These are phyloP conservation scores for Carollia perspicillata DNA, from an alignment of 2,113 vertebrate genomes.

Conservation along the genomic window DNA sequence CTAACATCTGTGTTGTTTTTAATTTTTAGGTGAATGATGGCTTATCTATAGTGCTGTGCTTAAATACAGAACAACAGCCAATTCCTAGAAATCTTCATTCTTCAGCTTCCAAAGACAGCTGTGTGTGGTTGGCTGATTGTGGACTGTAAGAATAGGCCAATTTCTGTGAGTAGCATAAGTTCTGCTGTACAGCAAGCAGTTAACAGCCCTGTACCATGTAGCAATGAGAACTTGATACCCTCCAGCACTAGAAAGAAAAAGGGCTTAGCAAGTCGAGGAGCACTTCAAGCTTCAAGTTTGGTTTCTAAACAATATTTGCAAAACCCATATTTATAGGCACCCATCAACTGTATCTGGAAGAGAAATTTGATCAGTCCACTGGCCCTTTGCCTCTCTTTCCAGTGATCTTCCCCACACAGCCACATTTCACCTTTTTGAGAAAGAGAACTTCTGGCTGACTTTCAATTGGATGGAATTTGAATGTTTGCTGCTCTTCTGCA, in stretches of 20 bases:
- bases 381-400: not conserved
- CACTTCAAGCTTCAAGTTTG: conserved; percentile 24
- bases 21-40: conserved; percentile 34
- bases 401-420: not conserved
- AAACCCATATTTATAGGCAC: conserved; percentile 18
- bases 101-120: not conserved
- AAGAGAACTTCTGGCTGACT: not conserved
- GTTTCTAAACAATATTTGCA: conserved; percentile 30
- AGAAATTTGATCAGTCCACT: not conserved
- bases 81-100: conserved; percentile 29
- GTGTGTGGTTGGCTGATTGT: not conserved
- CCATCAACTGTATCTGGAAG: not conserved
- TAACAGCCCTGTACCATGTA: conserved; percentile 36
- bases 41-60: not conserved
- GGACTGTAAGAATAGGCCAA: not conserved
- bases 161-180: not conserved
- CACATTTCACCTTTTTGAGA: not conserved
- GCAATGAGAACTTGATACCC: conserved; percentile 17
- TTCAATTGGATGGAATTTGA: not conserved
- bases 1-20: conserved; percentile 18
- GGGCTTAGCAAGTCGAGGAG: not conserved
- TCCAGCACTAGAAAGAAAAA: conserved; percentile 19
- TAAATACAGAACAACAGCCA: not conserved
- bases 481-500: not conserved
- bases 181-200: not conserved